A percentile compares a stretch with the other conserved stretches of the same genome.
These are phyloP conservation scores for Pygocentrus nattereri DNA, from an alignment of 2,797 vertebrate genomes.

Conservation along the genomic window DNA sequence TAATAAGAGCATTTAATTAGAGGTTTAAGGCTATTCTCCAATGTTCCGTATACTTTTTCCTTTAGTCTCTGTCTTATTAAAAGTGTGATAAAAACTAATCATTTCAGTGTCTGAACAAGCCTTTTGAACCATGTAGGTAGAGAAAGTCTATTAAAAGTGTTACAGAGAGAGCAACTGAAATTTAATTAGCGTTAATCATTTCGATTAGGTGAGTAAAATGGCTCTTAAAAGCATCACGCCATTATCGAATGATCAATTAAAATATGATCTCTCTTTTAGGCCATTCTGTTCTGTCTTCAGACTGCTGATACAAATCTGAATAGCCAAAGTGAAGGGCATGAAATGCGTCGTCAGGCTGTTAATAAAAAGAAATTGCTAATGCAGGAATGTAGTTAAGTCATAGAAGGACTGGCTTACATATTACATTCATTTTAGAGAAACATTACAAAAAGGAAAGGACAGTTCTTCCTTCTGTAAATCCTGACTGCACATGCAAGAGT, in stretches of 20 bases:
- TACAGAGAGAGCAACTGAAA: conserved; percentile 22
- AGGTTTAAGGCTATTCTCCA: conserved; percentile 15
- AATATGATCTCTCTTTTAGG: conserved; percentile 17
- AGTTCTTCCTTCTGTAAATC: no score
- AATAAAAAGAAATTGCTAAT: no score
- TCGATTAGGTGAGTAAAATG: conserved; percentile 37
- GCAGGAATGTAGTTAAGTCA: no score
- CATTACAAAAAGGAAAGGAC: no score
- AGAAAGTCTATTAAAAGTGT: conserved; percentile 30
- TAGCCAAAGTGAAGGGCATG: not conserved
- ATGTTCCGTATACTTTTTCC: not conserved
- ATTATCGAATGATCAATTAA: conserved; percentile 41
- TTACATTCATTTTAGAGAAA: no score
- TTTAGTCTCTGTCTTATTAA: conserved; percentile 15
- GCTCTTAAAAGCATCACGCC: conserved; percentile 24
- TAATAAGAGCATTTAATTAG: conserved; percentile 6
- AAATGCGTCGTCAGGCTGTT: not conserved
- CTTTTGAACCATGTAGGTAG: conserved; percentile 28
- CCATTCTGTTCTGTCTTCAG: not conserved
- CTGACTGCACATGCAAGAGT: no score
- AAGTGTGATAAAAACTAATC: conserved; percentile 10
- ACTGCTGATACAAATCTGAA: not conserved
- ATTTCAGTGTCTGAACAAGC: conserved; percentile 7
- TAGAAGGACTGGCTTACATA: no score
- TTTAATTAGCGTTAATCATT: conserved; percentile 47